Percentiles rank a stretch among this genome's conserved stretches.
Conservation (phyloP, 2,113 vertebrate species). For the Poecilia latipinna region DNA sequence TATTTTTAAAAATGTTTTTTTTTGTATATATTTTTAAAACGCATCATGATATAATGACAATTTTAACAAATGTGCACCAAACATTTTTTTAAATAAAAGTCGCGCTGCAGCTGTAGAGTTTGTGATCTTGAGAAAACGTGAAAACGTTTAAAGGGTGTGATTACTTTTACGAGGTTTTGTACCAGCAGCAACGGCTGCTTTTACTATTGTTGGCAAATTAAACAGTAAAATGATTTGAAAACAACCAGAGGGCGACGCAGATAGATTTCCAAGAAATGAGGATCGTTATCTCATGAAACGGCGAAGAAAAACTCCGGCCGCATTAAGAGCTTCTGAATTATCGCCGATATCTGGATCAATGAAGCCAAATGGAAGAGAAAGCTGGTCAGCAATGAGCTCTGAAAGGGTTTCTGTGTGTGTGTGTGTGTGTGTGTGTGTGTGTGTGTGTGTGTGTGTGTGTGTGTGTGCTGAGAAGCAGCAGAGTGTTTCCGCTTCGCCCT, state of each 20-base stretch:
- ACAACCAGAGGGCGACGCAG: neutral
- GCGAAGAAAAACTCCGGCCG: slow-evolving; percentile 16
- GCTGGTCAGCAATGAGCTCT: slow-evolving; percentile 40
- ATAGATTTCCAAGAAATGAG: neutral
- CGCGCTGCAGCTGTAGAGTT: too few relatives aligned
- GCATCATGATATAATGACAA: too few relatives aligned
- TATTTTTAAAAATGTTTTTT: too few relatives aligned
- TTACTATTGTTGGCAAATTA: neutral
- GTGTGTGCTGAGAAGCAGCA: slow-evolving; percentile 10
- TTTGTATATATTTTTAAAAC: too few relatives aligned
- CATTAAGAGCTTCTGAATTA: slow-evolving; percentile 5
- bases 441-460: too few relatives aligned
- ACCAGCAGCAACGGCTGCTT: neutral
- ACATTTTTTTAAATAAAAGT: too few relatives aligned
- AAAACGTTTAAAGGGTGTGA: neutral
- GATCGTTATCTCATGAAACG: neutral
- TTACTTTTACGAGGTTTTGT: too few relatives aligned
- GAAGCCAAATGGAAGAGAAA: slow-evolving; percentile 31
- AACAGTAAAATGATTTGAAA: neutral
- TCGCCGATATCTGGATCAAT: slow-evolving; percentile 37
- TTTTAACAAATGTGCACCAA: too few relatives aligned
- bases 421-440: too few relatives aligned
- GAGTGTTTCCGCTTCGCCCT: slow-evolving; percentile 54
- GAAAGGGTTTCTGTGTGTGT: slow-evolving; percentile 24
- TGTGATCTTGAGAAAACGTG: neutral